These are phyloP conservation scores for Stenolophus ochropezus DNA, from an alignment of 2,888 invertebrate species.

Conservation along the genomic window DNA sequence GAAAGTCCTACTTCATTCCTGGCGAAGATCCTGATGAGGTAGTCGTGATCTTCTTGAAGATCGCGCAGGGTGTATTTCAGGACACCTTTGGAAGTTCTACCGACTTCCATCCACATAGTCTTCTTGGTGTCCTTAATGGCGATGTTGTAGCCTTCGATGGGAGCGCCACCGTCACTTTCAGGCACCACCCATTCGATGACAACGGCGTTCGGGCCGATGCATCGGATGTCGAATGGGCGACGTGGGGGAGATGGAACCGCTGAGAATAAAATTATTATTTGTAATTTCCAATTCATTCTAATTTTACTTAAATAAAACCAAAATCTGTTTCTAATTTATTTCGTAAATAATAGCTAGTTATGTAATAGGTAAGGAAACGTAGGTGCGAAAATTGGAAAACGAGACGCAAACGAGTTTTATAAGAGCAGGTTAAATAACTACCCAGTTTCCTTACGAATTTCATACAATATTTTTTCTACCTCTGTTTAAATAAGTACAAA, in stretches of 20 bases:
- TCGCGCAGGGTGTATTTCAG: slow-evolving; percentile 92
- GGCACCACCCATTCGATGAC: slow-evolving; percentile 95
- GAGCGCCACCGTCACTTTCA: slow-evolving; percentile 95
- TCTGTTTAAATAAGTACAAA: too few species aligned
- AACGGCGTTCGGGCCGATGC: slow-evolving; percentile 87
- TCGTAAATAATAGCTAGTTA: too few species aligned
- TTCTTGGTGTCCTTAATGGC: slow-evolving; percentile 92
- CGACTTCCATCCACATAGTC: slow-evolving; percentile 98
- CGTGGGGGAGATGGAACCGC: slow-evolving; percentile 94
- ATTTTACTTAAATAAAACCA: too few species aligned
- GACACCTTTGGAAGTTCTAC: slow-evolving; percentile 88
- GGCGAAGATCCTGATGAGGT: slow-evolving; percentile 91
- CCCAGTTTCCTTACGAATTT: too few species aligned
- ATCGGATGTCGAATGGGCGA: slow-evolving; percentile 90
- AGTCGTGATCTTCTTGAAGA: slow-evolving; percentile 91
- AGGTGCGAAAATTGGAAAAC: too few species aligned
- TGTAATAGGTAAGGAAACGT: too few species aligned
- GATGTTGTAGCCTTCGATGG: slow-evolving; percentile 93
- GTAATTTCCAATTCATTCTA: not conserved
- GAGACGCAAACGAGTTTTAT: too few species aligned
- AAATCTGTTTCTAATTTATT: too few species aligned
- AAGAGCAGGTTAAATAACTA: too few species aligned
- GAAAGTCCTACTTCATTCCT: slow-evolving; percentile 93
- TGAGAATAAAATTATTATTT: slow-evolving; percentile 69
- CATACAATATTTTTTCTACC: too few species aligned